Base-by-base conservation (phyloP, 1,140 invertebrate genomes). In the Pemphigus obesinymphae region DNA sequence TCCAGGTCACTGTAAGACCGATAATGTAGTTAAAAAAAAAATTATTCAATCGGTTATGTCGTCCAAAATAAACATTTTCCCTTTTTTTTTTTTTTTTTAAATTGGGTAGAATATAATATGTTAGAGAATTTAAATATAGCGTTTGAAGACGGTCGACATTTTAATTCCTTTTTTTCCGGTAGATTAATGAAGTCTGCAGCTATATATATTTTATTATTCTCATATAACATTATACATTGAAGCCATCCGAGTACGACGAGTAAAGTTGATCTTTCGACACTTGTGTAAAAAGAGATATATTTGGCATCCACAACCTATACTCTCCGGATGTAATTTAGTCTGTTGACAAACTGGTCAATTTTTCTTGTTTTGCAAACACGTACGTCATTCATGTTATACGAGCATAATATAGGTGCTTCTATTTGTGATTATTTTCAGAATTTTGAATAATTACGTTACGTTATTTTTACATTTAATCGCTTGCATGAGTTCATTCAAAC, bases 301-400 rank as follows among this genome's bases (percentile, higher is more conserved):
- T 45, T 70, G 23, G 68, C 68, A 17, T 37, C 11, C 2, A n/a
- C 13, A 29, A n/a, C 37, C 37, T 45, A 45, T 11, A 11, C 5
- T 45, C 6, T 23, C 45, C 68, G 23, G 68, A 45, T 40, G 2
- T 6, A n/a, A n/a, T n/a, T n/a, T 70, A 40, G 11, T 10, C 68
- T 45, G 68, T 70, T 29, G 68, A 70, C 68, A 70, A 70, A 70
- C 68, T 1, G 45, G 68, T n/a, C n/a, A n/a, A n/a, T n/a, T n/a
- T n/a, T n/a, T n/a, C n/a, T n/a, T n/a, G n/a, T n/a, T n/a, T n/a
- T n/a, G n/a, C n/a, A n/a, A n/a, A n/a, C n/a, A n/a, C n/a, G n/a
- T n/a, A n/a, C n/a, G n/a, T n/a, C n/a, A n/a, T n/a, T n/a, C n/a
- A n/a, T n/a, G n/a, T n/a, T n/a, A n/a, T n/a, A n/a, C n/a, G n/a